These are phyloP conservation scores for Onychostruthus taczanowskii DNA, from an alignment of 2,113 vertebrate species.

Conservation along the genomic window DNA sequence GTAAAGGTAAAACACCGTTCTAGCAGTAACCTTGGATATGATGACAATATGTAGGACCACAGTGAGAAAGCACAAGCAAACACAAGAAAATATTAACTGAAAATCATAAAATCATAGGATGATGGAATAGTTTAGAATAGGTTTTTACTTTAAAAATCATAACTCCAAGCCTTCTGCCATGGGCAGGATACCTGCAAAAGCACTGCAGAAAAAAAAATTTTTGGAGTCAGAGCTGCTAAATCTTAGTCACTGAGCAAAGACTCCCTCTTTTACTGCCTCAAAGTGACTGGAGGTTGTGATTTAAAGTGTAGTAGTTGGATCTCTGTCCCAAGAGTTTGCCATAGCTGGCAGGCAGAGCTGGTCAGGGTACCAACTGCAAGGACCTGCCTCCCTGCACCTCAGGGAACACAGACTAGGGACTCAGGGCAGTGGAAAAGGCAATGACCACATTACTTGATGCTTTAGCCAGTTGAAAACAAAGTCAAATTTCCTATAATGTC, in stretches of 20 bases:
- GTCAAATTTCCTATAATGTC: not conserved
- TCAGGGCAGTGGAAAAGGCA: not conserved
- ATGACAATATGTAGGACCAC: not conserved
- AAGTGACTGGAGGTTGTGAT: not conserved
- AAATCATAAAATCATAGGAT: not conserved
- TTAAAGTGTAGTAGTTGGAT: not conserved
- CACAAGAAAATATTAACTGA: not conserved
- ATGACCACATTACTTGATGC: not conserved
- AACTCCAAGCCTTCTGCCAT: not conserved
- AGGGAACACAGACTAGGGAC: not conserved
- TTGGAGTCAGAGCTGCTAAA: not conserved
- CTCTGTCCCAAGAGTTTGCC: not conserved
- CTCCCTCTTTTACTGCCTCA: not conserved
- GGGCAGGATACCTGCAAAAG: not conserved
- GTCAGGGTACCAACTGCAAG: not conserved
- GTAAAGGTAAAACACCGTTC: not conserved
- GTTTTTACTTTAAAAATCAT: not conserved
- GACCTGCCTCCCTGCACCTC: not conserved
- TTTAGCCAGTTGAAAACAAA: not conserved
- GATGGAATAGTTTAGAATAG: not conserved
- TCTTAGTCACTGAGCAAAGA: not conserved
- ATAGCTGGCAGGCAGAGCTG: not conserved
- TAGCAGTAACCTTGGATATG: not conserved
- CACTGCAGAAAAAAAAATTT: not conserved
- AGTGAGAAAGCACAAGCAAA: not conserved